A percentile compares a stretch with the other conserved stretches of the same genome.
phyloP scores from a whole-genome alignment of 2,113 vertebrate genomes.

The Perca schrenkii region DNA sequence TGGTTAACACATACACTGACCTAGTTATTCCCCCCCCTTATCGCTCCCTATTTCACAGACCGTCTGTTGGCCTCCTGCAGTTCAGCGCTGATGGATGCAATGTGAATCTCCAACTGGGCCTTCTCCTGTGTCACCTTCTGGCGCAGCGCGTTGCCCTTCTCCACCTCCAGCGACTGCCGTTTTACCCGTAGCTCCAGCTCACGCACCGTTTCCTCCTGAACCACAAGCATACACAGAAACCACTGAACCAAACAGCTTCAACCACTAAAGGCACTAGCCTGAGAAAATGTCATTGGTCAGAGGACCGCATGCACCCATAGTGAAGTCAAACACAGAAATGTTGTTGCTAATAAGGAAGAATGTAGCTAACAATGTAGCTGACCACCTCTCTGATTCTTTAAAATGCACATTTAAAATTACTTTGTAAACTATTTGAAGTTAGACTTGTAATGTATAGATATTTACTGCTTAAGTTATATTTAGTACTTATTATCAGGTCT shows the following conservation, averaged over 20 bases:
- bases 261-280: background rate
- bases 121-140: constrained; percentile 92
- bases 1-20: background rate
- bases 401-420: background rate
- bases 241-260: constrained; percentile 48
- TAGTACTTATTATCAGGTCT: background rate
- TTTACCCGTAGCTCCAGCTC: constrained; percentile 91
- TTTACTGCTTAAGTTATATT: background rate
- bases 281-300: constrained; percentile 21
- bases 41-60: constrained; percentile 71
- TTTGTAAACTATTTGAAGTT: background rate
- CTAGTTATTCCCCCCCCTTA: background rate
- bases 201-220: constrained; percentile 88
- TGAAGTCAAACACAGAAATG: constrained; percentile 5
- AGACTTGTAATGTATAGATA: background rate
- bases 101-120: constrained; percentile 86
- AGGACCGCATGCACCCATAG: background rate
- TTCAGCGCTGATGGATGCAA: constrained; percentile 83
- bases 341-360: background rate
- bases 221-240: constrained; percentile 25
- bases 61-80: constrained; percentile 89
- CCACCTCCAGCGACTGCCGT: constrained; percentile 90
- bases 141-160: constrained; percentile 87
- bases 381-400: constrained; percentile 2
- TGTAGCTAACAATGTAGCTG: background rate